Evolutionary conservation across 1,140 invertebrate genomes (phyloP).

Genomic region (Euwallacea similis): DNA sequence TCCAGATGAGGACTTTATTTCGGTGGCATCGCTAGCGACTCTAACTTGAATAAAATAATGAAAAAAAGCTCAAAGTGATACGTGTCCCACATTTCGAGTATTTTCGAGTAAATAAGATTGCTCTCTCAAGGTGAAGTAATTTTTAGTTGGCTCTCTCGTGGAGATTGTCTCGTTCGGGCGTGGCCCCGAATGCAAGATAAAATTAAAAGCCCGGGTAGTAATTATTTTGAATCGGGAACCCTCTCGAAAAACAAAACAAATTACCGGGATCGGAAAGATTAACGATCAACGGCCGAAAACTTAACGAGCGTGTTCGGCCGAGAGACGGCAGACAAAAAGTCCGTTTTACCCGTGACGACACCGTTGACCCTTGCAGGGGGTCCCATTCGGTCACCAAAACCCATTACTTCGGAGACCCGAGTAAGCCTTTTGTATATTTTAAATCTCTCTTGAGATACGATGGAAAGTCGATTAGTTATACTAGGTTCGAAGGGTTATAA

Average conservation of each 20-base stretch:
- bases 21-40: neutral
- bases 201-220: slow-evolving; percentile 7
- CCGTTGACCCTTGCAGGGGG: neutral
- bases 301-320: slow-evolving; percentile 30
- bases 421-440: slow-evolving; percentile 20
- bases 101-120: slow-evolving; percentile 12
- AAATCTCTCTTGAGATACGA: slow-evolving; percentile 6
- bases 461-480: neutral
- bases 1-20: neutral
- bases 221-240: slow-evolving; percentile 13
- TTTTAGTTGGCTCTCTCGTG: neutral
- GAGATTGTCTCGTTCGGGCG: too few species aligned
- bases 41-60: slow-evolving; percentile 11
- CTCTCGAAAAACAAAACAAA: slow-evolving; percentile 31
- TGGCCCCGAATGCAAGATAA: neutral
- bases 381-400: slow-evolving; percentile 8
- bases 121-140: slow-evolving; percentile 12
- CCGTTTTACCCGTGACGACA: slow-evolving; percentile 30
- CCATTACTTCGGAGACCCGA: slow-evolving; percentile 12
- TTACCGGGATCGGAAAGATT: slow-evolving; percentile 32
- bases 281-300: slow-evolving; percentile 22
- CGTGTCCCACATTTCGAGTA: slow-evolving; percentile 7
- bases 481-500: too few species aligned
- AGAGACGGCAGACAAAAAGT: slow-evolving; percentile 32
- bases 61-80: slow-evolving; percentile 9